Percentiles rank a stretch among this genome's conserved stretches.
Evolutionary conservation across 2,797 vertebrate genomes (phyloP).

Genomic region (Periophthalmus magnuspinnatus): DNA sequence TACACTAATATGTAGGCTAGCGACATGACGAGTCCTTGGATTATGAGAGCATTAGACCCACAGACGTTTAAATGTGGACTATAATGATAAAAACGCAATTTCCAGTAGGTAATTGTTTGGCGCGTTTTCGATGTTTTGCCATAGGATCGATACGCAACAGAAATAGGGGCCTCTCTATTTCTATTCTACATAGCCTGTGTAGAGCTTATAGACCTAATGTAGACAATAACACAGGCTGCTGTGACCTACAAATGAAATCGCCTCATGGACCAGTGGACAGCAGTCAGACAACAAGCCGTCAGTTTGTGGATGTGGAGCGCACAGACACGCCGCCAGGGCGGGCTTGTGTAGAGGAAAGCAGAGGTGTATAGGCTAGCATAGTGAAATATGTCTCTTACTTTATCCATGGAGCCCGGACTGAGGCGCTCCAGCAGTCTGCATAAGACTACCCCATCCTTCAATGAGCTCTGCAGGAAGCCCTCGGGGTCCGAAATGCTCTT

Average conservation of each 20-base stretch:
- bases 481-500: conserved; percentile 94
- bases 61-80: conserved; percentile 13
- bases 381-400: conserved; percentile 76
- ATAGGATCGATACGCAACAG: conserved; percentile 24
- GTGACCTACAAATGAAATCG: conserved; percentile 77
- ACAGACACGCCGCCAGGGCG: conserved; percentile 53
- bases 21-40: conserved; percentile 19
- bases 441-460: conserved; percentile 92
- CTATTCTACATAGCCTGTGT: conserved; percentile 44
- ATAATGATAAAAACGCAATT: not conserved
- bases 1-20: conserved; percentile 10
- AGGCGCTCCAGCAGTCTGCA: conserved; percentile 92
- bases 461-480: conserved; percentile 86
- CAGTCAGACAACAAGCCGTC: conserved; percentile 70
- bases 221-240: conserved; percentile 70
- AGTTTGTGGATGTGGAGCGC: conserved; percentile 54
- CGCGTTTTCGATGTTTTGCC: conserved; percentile 9
- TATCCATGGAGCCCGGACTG: conserved; percentile 90
- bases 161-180: conserved; percentile 20
- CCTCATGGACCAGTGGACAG: conserved; percentile 68
- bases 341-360: conserved; percentile 27
- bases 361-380: conserved; percentile 4
- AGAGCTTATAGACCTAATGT: conserved; percentile 34
- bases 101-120: not conserved
- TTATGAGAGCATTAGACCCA: conserved; percentile 5